Conservation (phyloP, 2,888 invertebrate species). For the Caenorhabditis doughertyi region DNA sequence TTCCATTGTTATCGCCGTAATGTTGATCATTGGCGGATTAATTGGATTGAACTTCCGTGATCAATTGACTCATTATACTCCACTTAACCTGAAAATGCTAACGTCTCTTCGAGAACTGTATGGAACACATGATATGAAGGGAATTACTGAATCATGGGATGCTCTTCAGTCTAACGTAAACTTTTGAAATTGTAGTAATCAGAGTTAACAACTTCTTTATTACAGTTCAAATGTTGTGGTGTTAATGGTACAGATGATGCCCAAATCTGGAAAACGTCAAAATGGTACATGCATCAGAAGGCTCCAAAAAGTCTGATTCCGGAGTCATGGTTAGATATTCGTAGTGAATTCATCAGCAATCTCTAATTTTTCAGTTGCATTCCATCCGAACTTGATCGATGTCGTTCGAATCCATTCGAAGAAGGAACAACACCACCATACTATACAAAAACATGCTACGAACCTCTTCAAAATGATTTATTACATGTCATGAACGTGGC, state of each 20-base stretch:
- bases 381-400: slow-evolving; percentile 52
- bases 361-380: slow-evolving; percentile 66
- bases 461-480: slow-evolving; percentile 76
- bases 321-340: slow-evolving; percentile 60
- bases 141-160: slow-evolving; percentile 81
- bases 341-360: background rate
- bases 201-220: background rate
- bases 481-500: slow-evolving; percentile 80
- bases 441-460: slow-evolving; percentile 80
- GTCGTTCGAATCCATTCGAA: slow-evolving; percentile 65
- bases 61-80: slow-evolving; percentile 77
- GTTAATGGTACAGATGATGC: slow-evolving; percentile 81
- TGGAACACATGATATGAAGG: slow-evolving; percentile 78
- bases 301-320: slow-evolving; percentile 67
- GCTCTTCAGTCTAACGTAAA: slow-evolving; percentile 78
- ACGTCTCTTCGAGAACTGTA: slow-evolving; percentile 81
- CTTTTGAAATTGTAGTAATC: background rate
- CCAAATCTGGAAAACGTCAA: slow-evolving; percentile 81
- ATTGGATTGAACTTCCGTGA: slow-evolving; percentile 82
- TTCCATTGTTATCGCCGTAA: slow-evolving; percentile 78
- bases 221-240: slow-evolving; percentile 82
- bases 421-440: slow-evolving; percentile 53
- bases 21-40: slow-evolving; percentile 81
- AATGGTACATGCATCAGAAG: slow-evolving; percentile 82
- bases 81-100: slow-evolving; percentile 81